Conservation (phyloP, 2,797 vertebrate species). For the Siniperca scherzeri region DNA sequence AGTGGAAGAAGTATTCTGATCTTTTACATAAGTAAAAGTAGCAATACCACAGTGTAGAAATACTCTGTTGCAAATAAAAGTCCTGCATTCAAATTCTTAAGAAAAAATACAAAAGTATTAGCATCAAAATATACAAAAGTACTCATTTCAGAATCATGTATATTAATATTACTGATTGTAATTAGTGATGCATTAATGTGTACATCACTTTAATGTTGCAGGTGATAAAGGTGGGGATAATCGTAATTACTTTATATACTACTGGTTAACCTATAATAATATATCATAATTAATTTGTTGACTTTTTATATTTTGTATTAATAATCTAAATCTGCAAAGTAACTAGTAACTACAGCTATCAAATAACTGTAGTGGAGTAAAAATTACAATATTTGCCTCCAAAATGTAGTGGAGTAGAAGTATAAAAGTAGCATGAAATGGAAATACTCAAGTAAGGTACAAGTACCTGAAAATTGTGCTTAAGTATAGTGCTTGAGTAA, state of each 20-base stretch:
- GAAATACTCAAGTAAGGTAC: not conserved
- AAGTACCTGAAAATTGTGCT: not conserved
- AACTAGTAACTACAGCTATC: not conserved
- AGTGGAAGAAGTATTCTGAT: no score
- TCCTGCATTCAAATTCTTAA: no score
- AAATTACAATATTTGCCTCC: not conserved
- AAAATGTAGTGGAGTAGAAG: not conserved
- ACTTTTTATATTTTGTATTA: not conserved
- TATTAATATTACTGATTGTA: not conserved
- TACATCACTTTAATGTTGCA: not conserved
- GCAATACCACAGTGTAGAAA: no score
- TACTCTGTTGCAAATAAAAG: no score
- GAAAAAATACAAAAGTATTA: no score
- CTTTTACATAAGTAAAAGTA: not conserved
- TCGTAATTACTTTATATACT: no score
- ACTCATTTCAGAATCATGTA: not conserved
- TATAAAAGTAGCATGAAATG: no score
- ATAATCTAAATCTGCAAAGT: not conserved
- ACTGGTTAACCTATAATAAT: no score
- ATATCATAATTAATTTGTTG: no score
- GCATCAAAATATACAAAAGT: no score
- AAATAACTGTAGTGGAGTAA: not conserved
- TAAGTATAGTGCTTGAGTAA: not conserved
- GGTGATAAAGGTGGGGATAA: not conserved
- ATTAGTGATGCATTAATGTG: no score